Conservation (phyloP, 2,888 invertebrate genomes). For the Chrysodeixis includens region DNA sequence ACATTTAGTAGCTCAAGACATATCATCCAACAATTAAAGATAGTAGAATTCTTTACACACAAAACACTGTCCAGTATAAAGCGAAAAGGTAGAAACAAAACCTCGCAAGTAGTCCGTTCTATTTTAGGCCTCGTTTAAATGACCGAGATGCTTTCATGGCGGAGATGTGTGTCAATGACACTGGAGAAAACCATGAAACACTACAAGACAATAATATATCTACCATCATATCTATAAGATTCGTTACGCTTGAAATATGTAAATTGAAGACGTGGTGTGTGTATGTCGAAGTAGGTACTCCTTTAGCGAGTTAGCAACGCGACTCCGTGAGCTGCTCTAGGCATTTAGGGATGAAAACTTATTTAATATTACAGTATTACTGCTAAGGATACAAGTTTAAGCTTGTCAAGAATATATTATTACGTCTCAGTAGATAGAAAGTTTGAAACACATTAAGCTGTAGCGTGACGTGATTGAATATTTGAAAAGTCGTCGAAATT, state of each 20-base stretch:
- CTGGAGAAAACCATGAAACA: slow-evolving; percentile 12
- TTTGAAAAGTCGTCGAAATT: slow-evolving; percentile 1
- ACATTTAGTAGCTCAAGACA: neutral
- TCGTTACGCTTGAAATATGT: neutral
- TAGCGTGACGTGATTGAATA: neutral
- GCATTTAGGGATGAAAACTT: slow-evolving; percentile 2
- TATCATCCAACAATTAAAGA: neutral
- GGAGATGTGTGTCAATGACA: slow-evolving; percentile 34
- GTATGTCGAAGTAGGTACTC: neutral
- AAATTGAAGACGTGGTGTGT: neutral
- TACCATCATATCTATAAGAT: neutral
- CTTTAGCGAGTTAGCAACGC: neutral
- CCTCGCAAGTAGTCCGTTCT: slow-evolving; percentile 19
- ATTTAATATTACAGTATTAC: neutral
- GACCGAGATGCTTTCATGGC: slow-evolving; percentile 20
- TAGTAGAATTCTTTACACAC: neutral
- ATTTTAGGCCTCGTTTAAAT: slow-evolving; percentile 31
- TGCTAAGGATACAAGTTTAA: neutral
- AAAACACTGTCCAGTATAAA: slow-evolving; percentile 1
- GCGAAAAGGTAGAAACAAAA: slow-evolving; percentile 11
- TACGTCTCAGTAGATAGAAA: neutral
- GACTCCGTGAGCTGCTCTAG: neutral
- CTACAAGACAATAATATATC: neutral
- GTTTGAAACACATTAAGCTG: neutral
- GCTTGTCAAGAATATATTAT: slow-evolving; percentile 1